These are phyloP conservation scores for Forficula auricularia DNA, from an alignment of 1,140 invertebrate species.

Conservation along the genomic window DNA sequence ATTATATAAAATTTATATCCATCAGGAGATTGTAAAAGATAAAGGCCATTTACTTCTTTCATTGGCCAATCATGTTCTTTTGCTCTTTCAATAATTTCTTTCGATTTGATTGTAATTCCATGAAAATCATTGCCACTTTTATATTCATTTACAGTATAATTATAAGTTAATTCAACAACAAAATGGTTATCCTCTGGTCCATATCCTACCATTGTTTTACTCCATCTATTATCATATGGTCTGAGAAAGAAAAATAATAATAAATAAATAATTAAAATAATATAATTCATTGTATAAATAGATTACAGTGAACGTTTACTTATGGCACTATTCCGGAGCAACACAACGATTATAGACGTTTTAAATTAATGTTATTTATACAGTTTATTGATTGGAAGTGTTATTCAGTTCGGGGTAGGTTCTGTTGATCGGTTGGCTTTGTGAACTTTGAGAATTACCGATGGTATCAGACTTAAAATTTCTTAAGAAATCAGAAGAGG, in stretches of 20 bases:
- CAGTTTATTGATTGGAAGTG: too few species aligned
- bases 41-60: constrained; percentile 36
- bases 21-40: constrained; percentile 60
- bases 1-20: constrained; percentile 76
- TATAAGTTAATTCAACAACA: constrained; percentile 93
- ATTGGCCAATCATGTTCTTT: constrained; percentile 44
- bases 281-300: neutral
- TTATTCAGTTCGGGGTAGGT: too few species aligned
- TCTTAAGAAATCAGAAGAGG: too few species aligned
- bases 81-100: constrained; percentile 54
- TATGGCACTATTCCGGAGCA: neutral
- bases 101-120: constrained; percentile 70
- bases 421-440: too few species aligned
- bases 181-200: constrained; percentile 89
- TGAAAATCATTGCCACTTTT: constrained; percentile 74
- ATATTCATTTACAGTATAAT: constrained; percentile 81
- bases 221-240: constrained; percentile 93
- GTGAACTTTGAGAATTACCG: too few species aligned
- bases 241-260: constrained; percentile 31
- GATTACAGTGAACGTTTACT: neutral
- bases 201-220: constrained; percentile 98
- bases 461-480: too few species aligned
- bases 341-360: neutral
- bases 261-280: neutral
- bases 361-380: neutral